These are phyloP conservation scores for Nycticryphes semicollaris DNA, from an alignment of 2,113 vertebrate genomes.

Conservation along the genomic window DNA sequence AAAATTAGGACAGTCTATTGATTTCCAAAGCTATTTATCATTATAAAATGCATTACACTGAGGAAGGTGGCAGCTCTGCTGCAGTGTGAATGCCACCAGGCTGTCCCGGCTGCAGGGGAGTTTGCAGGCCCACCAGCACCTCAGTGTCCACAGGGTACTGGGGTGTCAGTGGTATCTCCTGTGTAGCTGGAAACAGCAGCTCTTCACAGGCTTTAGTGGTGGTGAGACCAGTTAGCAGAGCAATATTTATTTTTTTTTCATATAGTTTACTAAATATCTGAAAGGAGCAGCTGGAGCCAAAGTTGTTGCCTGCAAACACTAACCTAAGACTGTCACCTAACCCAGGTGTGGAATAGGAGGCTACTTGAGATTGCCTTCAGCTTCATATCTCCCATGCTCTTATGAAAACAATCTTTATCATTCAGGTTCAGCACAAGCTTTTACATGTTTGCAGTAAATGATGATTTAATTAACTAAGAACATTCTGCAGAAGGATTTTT, in stretches of 20 bases:
- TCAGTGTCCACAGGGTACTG: not conserved
- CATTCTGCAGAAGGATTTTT: accelerated
- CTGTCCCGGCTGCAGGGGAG: not conserved
- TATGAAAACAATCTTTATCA: not conserved
- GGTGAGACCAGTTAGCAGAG: not conserved
- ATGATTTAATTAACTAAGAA: not conserved
- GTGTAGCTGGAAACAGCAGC: not conserved
- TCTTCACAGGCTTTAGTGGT: not conserved
- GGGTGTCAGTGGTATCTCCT: accelerated
- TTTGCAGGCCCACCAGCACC: not conserved
- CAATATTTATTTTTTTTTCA: not conserved
- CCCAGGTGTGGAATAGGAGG: not conserved
- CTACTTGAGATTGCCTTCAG: not conserved
- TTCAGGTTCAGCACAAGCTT: not conserved
- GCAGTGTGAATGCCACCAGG: not conserved
- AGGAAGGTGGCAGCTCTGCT: not conserved
- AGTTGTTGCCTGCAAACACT: not conserved
- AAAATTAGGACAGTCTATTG: not conserved
- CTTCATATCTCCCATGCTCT: not conserved
- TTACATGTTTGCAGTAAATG: not conserved
- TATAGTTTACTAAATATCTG: not conserved
- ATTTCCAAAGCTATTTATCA: not conserved
- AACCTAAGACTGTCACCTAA: not conserved
- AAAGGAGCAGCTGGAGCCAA: not conserved
- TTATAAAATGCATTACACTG: accelerated